A percentile compares a stretch with the other conserved stretches of the same genome.
These are phyloP conservation scores for Myripristis jacobus DNA, from an alignment of 2,797 vertebrate species.

Conservation along the genomic window DNA sequence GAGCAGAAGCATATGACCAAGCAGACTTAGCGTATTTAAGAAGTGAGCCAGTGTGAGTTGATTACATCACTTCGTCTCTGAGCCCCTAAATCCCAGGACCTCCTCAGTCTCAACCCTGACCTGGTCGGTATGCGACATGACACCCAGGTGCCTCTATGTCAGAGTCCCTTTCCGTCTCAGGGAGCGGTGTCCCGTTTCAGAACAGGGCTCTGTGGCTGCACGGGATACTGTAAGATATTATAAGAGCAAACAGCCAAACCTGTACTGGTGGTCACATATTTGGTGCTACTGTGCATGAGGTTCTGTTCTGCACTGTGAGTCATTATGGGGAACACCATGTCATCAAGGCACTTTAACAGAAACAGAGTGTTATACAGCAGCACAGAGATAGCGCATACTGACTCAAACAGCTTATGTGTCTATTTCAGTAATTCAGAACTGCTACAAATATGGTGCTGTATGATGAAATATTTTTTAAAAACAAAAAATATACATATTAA, in stretches of 20 bases:
- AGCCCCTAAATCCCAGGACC: conserved; percentile 52
- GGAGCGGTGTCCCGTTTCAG: conserved; percentile 74
- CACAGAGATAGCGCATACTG: neutral
- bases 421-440: neutral
- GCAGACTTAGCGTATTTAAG: conserved; percentile 46
- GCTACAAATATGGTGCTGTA: conserved; percentile 13
- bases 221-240: conserved; percentile 42
- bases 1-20: conserved; percentile 26
- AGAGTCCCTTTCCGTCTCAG: conserved; percentile 60
- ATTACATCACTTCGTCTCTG: conserved; percentile 3
- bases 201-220: conserved; percentile 36
- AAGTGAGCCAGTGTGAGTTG: conserved; percentile 37
- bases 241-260: conserved; percentile 48
- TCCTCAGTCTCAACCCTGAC: conserved; percentile 75
- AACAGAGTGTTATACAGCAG: neutral
- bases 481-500: neutral
- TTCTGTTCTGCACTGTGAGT: conserved; percentile 10
- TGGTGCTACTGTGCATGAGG: neutral
- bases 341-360: neutral
- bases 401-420: neutral
- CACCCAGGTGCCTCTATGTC: conserved; percentile 53
- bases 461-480: no score
- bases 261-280: conserved; percentile 30
- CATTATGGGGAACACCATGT: neutral
- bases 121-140: conserved; percentile 81